phyloP scores from a whole-genome alignment of 2,797 vertebrate genomes.

The Cossypha heuglini region DNA sequence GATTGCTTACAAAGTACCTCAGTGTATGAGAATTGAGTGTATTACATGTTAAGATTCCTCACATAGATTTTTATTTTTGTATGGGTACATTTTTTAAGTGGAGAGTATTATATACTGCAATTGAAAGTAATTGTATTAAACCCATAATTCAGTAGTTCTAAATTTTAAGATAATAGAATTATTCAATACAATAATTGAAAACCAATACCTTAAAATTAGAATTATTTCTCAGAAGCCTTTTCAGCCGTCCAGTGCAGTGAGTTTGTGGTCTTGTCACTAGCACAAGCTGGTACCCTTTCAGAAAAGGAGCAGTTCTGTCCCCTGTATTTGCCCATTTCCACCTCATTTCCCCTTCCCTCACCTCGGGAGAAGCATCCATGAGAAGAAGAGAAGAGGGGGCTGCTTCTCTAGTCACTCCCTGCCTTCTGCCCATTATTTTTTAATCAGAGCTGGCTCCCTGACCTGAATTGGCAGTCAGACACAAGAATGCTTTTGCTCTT shows the following conservation, averaged over 20 bases:
- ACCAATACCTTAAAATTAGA: background rate
- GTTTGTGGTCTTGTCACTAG: background rate
- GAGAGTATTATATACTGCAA: background rate
- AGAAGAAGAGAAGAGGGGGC: background rate
- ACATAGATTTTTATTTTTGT: background rate
- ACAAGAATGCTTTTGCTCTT: background rate
- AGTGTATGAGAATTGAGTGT: background rate
- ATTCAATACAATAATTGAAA: background rate
- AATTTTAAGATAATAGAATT: background rate
- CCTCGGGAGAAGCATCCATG: background rate
- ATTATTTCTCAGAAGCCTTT: background rate
- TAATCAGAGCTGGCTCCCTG: background rate
- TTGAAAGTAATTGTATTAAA: background rate
- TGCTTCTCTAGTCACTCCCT: background rate
- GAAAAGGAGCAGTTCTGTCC: background rate
- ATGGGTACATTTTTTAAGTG: background rate
- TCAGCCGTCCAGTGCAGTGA: background rate
- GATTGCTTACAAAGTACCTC: background rate
- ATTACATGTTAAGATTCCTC: background rate
- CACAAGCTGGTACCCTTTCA: background rate
- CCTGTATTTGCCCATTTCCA: background rate
- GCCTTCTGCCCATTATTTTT: background rate
- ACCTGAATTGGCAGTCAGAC: background rate
- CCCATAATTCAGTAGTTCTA: background rate
- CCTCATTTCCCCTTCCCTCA: background rate